Base-by-base conservation (phyloP, 2,888 invertebrate species). In the Stegophylla sp. region DNA sequence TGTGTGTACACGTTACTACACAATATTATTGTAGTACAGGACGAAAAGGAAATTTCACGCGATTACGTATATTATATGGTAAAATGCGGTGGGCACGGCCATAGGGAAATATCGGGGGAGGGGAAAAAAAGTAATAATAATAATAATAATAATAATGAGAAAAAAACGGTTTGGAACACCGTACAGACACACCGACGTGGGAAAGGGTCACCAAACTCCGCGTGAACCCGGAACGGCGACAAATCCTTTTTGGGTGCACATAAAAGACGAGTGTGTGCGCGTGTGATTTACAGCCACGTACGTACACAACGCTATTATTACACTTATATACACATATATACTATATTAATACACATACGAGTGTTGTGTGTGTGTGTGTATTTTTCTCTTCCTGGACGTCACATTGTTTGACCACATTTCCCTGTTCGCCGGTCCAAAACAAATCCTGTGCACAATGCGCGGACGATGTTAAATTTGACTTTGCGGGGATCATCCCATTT, bases 201-300 rank as follows among this genome's bases (percentile, higher is more conserved):
- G 79, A 79, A 79, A 79, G 79, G 79, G 79, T 71, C 79, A 71
- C 79, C 77, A 51, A 41, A 79, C 79, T 79, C 71, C 71, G 71
- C 79, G 79, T 79, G 79, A 79, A 79, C 79, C 79, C 79, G 79
- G 79, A 79, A 79, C 79, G 79, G 71, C 48, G 79, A 79, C 79
- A 63, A 71, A 79, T 69, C 59, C 61, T 48, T 79, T 79, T 71
- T 26, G 45, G 45, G 12, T 20, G 67, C 17, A 13, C 48, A 48
- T 48, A 20, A 73, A 59, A 59, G 72, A 72, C 71, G 41, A 12
- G 23, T 17, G 45, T 48, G 59, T 23, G 9, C 51, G 51, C 1
- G 12, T 26, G 77, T 69, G 77, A 79, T 79, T 79, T 79, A 79
- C 79, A n/a, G 34, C 59, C 12, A n/a, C n/a, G n/a, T n/a, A n/a